Base-by-base conservation (phyloP, 2,797 vertebrate genomes). In the Arctocebus calabarensis region DNA sequence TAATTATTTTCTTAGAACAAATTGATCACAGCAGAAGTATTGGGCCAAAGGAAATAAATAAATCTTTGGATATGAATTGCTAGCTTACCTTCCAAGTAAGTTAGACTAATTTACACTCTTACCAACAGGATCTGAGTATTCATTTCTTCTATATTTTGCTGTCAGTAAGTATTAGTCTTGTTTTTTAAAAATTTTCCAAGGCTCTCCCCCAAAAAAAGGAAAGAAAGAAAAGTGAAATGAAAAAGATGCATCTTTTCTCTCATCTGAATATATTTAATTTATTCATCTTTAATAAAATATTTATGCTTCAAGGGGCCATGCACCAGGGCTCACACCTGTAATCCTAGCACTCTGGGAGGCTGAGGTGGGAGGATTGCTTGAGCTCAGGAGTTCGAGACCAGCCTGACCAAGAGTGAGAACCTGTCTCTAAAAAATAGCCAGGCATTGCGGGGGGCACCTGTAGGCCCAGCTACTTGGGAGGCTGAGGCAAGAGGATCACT, bases 1-100 rank as follows among this genome's bases (percentile, higher is more conserved):
- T 82, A 40, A 88, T 89, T 29, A 68, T 82, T 94, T 92, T 73
- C 48, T 81, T 55, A 27, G 66, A 70, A 62, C 59, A 40, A 70
- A 23, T 61, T 19, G 73, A 71, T 52, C 40, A 84, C 74, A 79
- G 59, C 12, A 48, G 74, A 84, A 64, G 12, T 9, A 52, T 92
- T 64, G 29, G 85, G 4, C 73, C 12, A 84, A 84, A 96, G 94
- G n/a, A 84, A 78, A 55, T 17, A 34, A 81, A 6, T 40, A 32
- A 61, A 34, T 85, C 81, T 84, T 75, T 27, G 45, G 82, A 11
- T 61, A 16, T 45, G 34, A 95, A 57, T 43, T 32, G 48, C 55
- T 59, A 27, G 52, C 13, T 75, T 32, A 40, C 48, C 22, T 29
- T 37, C 20, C 87, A 27, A 70, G 59, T 27, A 32, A 45, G 5